Evolutionary conservation across 2,888 invertebrate species (phyloP).

Genomic region (Leucophenga maculata): DNA sequence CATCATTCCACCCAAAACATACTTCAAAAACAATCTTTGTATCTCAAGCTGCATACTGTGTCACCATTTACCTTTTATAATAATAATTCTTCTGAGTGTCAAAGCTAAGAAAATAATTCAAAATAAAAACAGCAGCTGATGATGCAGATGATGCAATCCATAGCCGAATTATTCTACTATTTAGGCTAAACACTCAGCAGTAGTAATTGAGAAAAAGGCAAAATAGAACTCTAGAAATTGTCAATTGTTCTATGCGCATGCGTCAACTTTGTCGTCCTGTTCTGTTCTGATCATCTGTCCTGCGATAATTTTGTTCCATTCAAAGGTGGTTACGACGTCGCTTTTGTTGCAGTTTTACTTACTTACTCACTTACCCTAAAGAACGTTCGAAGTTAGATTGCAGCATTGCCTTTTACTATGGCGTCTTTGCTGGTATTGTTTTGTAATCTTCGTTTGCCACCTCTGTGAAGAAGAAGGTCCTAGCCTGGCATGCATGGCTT

Average conservation of each 20-base stretch:
- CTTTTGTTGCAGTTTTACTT: no score
- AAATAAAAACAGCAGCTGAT: slow-evolving; percentile 24
- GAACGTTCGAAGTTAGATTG: not conserved
- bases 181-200: not conserved
- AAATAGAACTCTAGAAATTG: not conserved
- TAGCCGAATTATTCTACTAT: not conserved
- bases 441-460: not conserved
- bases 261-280: slow-evolving; percentile 8
- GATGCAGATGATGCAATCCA: slow-evolving; percentile 27
- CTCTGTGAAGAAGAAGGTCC: not conserved
- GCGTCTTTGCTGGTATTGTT: not conserved
- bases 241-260: slow-evolving; percentile 22
- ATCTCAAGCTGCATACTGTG: no score
- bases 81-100: no score
- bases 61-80: no score
- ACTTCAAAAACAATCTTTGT: no score
- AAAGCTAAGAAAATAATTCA: slow-evolving; percentile 5
- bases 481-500: not conserved
- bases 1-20: no score
- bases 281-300: slow-evolving; percentile 21
- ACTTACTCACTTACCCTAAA: no score
- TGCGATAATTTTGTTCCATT: slow-evolving; percentile 11
- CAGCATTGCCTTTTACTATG: not conserved
- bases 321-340: slow-evolving; percentile 16
- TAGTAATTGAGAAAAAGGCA: not conserved